Conservation (phyloP, 1,140 invertebrate genomes). For the Sycophila sp. region DNA sequence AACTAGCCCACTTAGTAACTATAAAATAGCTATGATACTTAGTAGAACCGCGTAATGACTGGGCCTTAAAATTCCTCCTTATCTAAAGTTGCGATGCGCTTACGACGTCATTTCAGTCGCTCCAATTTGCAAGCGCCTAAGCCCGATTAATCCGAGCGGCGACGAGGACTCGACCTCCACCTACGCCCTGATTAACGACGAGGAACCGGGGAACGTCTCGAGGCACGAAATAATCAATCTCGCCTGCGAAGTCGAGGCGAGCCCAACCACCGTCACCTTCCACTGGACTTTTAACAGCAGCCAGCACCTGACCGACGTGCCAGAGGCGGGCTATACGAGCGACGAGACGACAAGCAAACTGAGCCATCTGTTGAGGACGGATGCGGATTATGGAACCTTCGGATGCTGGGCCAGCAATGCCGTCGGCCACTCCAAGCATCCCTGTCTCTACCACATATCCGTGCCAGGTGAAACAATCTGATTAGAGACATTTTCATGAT, state of each 20-base stretch:
- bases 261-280: constrained; percentile 68
- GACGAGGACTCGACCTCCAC: background rate
- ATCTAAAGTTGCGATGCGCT: background rate
- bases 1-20: too few relatives aligned
- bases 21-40: too few relatives aligned
- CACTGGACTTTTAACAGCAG: constrained; percentile 73
- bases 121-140: constrained; percentile 68
- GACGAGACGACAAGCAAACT: constrained; percentile 66
- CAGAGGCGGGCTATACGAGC: constrained; percentile 62
- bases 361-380: constrained; percentile 69
- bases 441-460: constrained; percentile 82
- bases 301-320: constrained; percentile 66
- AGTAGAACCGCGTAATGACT: too few relatives aligned
- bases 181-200: background rate
- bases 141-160: background rate
- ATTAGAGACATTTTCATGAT: too few relatives aligned
- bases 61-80: too few relatives aligned
- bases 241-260: constrained; percentile 72
- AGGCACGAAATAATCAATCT: constrained; percentile 63
- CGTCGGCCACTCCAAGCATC: constrained; percentile 77
- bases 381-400: constrained; percentile 81
- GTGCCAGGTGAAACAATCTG: constrained; percentile 73
- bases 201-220: background rate
- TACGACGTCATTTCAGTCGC: constrained; percentile 61
- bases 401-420: constrained; percentile 81